phyloP scores from a whole-genome alignment of 1,140 invertebrate genomes.

The Danaus melanippus region DNA sequence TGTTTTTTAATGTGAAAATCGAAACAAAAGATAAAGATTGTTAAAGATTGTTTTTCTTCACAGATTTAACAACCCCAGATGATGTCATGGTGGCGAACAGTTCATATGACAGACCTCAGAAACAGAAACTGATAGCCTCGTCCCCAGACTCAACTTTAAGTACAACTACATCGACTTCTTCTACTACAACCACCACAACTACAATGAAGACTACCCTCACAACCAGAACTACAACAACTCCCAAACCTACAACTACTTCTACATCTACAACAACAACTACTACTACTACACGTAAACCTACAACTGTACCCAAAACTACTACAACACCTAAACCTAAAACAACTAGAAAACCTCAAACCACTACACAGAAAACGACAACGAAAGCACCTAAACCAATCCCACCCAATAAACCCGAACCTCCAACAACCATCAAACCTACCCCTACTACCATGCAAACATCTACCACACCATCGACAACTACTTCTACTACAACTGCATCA shows the following conservation, averaged over 20 bases:
- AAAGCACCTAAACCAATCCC: too few species aligned
- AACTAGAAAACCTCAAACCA: constrained; percentile 17
- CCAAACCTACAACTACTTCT: constrained; percentile 8
- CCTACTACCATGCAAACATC: constrained; percentile 8
- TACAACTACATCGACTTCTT: constrained; percentile 3
- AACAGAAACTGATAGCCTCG: constrained; percentile 38
- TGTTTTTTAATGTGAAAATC: too few species aligned
- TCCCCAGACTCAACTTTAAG: constrained; percentile 10
- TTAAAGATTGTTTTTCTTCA: constrained; percentile 4
- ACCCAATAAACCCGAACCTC: constrained; percentile 19
- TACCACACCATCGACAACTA: constrained; percentile 13
- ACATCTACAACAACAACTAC: constrained; percentile 10
- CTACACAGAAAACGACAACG: constrained; percentile 13
- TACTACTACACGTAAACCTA: constrained; percentile 10
- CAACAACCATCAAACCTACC: constrained; percentile 15
- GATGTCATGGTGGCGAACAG: constrained; percentile 11
- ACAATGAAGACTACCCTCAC: constrained; percentile 15
- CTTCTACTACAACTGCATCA: constrained; percentile 10
- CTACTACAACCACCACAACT: constrained; percentile 8
- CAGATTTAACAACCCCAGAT: constrained; percentile 20
- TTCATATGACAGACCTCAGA: constrained; percentile 29
- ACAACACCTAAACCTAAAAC: constrained; percentile 23
- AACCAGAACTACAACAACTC: constrained; percentile 20
- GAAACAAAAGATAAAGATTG: too few species aligned
- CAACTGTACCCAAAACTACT: constrained; percentile 12